These are phyloP conservation scores for Perodicticus potto DNA, from an alignment of 2,797 vertebrate genomes.

Conservation along the genomic window DNA sequence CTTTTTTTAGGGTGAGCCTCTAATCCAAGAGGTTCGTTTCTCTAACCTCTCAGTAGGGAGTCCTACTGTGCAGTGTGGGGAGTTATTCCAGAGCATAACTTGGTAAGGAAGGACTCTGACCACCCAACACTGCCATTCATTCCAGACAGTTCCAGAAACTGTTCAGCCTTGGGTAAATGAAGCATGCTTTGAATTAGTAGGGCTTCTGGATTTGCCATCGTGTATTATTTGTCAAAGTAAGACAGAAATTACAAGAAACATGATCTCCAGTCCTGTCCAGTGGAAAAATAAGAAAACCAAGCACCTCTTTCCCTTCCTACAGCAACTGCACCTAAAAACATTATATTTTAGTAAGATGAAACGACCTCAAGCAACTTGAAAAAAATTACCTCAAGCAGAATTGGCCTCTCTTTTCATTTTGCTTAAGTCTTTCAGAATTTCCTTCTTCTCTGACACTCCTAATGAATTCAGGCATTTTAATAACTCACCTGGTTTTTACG, in stretches of 20 bases:
- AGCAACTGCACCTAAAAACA: background rate
- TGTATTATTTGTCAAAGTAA: background rate
- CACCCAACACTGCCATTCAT: background rate
- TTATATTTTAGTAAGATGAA: constrained; percentile 51
- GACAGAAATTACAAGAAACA: background rate
- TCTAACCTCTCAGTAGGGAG: background rate
- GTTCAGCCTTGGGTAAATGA: background rate
- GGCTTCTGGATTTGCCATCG: background rate
- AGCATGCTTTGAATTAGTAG: background rate
- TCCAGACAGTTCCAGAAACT: background rate
- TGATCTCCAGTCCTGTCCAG: background rate
- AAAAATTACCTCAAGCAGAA: background rate
- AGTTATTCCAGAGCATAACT: background rate
- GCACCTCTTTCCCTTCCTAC: background rate
- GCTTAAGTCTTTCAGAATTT: constrained; percentile 10
- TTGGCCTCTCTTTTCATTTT: constrained; percentile 26
- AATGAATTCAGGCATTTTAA: constrained; percentile 23
- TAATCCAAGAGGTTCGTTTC: background rate
- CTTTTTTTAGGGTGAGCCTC: background rate
- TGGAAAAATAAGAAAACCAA: background rate
- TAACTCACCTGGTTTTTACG: background rate
- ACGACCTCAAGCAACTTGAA: background rate
- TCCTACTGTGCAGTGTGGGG: too few species aligned
- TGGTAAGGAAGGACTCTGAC: background rate
- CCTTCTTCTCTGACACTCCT: background rate